These are phyloP conservation scores for Intellagama lesueurii DNA, from an alignment of 2,797 vertebrate genomes.

Conservation along the genomic window DNA sequence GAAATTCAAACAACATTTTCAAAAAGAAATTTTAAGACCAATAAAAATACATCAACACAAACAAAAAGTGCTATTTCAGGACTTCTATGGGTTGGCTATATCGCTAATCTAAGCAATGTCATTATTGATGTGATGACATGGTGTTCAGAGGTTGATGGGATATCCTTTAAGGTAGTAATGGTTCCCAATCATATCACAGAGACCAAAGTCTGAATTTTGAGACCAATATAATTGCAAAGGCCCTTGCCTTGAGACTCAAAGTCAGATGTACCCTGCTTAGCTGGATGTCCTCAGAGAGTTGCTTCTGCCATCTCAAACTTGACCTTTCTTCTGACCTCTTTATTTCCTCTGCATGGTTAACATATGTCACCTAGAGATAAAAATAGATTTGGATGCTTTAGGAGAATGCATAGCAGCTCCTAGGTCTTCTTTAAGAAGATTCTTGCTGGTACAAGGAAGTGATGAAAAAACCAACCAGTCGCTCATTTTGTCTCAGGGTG, in stretches of 20 bases:
- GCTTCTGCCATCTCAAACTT: constrained; percentile 34
- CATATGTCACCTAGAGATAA: constrained; percentile 21
- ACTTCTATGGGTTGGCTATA: not conserved
- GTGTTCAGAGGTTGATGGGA: not conserved
- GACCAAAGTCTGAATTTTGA: not conserved
- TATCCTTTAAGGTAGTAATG: not conserved
- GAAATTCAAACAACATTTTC: not conserved
- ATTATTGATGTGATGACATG: not conserved
- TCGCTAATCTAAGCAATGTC: not conserved
- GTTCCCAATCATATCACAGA: not conserved
- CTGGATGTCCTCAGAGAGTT: constrained; percentile 15
- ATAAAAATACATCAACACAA: not conserved
- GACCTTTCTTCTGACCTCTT: constrained; percentile 22
- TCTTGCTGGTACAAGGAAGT: not conserved
- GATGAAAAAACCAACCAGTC: not conserved
- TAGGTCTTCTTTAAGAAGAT: not conserved
- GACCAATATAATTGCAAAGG: constrained; percentile 3
- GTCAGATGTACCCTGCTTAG: constrained; percentile 18
- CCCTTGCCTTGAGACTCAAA: not conserved
- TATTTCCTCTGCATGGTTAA: constrained; percentile 27
- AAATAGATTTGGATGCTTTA: constrained; percentile 12
- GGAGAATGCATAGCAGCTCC: not conserved
- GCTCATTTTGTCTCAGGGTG: not conserved
- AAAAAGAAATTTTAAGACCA: too few relatives aligned
- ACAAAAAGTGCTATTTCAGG: not conserved